Base-by-base conservation (phyloP, 1,140 invertebrate genomes). In the Ceratosolen fusciceps region DNA sequence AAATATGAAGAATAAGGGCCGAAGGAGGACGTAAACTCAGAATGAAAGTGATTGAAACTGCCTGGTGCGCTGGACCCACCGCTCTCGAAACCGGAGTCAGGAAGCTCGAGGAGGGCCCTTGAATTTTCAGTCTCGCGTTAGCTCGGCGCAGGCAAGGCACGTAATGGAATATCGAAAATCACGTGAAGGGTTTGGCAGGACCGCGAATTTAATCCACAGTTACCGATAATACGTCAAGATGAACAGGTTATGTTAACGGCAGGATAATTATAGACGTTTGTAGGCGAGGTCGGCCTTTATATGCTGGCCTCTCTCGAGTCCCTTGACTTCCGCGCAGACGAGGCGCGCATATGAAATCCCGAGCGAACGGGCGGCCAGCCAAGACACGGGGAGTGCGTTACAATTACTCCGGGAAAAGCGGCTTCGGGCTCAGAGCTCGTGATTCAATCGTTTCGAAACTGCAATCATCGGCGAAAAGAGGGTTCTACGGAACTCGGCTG, bases 241-340 rank as follows among this genome's bases (percentile, higher is more conserved):
- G n/a, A 74, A 82, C 81, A 14, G 31, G 29, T 80, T 83, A 80
- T 77, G 68, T 82, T 83, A 83, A 83, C 62, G 31, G 70, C 56
- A 52, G 37, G 65, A 73, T 82, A 84, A 83, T 84, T 83, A 81
- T 68, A 71, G 31, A 34, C 65, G 62, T 43, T 77, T 71, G 60
- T 62, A 34, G 34, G 31, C 26, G 31, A 34, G n/a, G n/a, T n/a
- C n/a, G n/a, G n/a, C n/a, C n/a, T n/a, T n/a, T n/a, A n/a, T 14
- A 65, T 37, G 16, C 8, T 21, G 60, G 19, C n/a, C n/a, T n/a
- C 21, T 21, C 31, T 37, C 2, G 3, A 16, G 43, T 16, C 47
- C 65, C 19, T n/a, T 24, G 65, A 77, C 65, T 77, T 77, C 67
- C 52, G 75, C 49, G 19, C 12, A n/a, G n/a, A n/a, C n/a, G 67